Conservation (phyloP, 2,797 vertebrate genomes). For the Poecilia picta region DNA sequence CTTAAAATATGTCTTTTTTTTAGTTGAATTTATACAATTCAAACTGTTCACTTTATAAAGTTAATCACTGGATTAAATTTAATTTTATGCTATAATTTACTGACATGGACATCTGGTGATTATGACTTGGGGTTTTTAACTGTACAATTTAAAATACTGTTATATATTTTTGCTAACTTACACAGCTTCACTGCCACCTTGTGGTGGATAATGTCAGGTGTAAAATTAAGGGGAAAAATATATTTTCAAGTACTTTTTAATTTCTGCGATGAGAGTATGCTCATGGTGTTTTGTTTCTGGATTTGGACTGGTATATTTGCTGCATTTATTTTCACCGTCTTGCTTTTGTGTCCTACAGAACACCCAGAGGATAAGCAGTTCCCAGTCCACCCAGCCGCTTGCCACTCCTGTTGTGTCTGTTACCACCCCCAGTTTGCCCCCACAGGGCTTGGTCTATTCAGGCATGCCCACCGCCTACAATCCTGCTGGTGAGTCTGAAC, state of each 20-base stretch:
- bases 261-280: background rate
- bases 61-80: background rate
- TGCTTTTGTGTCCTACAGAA: conserved; percentile 82
- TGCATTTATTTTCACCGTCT: conserved; percentile 38
- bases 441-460: conserved; percentile 94
- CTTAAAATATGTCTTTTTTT: background rate
- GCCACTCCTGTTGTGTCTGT: conserved; percentile 97
- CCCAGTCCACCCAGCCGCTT: conserved; percentile 91
- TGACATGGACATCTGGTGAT: background rate
- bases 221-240: background rate
- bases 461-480: conserved; percentile 98
- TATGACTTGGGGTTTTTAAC: background rate
- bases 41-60: background rate
- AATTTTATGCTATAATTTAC: background rate
- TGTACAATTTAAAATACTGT: background rate
- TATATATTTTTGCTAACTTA: background rate
- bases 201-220: conserved; percentile 46
- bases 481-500: conserved; percentile 87
- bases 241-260: background rate
- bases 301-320: conserved; percentile 1
- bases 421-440: conserved; percentile 95
- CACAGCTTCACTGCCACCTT: conserved; percentile 66
- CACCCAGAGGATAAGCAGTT: conserved; percentile 94
- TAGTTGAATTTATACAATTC: background rate
- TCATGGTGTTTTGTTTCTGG: background rate